phyloP scores from a whole-genome alignment of 1,140 invertebrate species.

The Acromyrmex heyeri region DNA sequence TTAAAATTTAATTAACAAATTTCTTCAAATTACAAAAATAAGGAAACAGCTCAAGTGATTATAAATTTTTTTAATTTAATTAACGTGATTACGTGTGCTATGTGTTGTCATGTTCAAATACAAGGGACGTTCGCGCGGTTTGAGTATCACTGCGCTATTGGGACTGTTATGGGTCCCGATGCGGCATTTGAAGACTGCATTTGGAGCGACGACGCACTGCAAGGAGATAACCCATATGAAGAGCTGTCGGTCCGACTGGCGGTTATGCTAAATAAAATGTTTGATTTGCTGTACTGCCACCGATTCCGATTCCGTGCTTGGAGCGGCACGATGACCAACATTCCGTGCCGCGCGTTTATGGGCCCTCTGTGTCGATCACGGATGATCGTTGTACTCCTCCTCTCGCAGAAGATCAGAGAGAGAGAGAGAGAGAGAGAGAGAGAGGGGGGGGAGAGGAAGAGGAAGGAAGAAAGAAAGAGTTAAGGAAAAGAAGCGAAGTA shows the following conservation, averaged over 20 bases:
- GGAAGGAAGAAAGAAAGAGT: not conserved
- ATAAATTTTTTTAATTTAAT: not conserved
- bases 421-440: not conserved
- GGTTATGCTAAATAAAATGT: conserved; percentile 83
- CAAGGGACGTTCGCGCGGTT: conserved; percentile 51
- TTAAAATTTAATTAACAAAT: not conserved
- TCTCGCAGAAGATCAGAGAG: conserved; percentile 31
- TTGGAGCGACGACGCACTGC: conserved; percentile 82
- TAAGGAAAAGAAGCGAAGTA: conserved; percentile 39
- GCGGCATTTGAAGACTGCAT: conserved; percentile 83
- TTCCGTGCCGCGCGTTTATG: conserved; percentile 72
- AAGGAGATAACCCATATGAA: conserved; percentile 84
- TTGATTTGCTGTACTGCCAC: conserved; percentile 83
- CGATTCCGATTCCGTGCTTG: conserved; percentile 79
- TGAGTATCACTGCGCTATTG: conserved; percentile 82
- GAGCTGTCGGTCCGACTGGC: conserved; percentile 79
- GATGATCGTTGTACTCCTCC: conserved; percentile 51
- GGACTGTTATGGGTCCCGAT: conserved; percentile 67
- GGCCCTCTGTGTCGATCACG: conserved; percentile 71
- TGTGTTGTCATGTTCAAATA: not conserved
- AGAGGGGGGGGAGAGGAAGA: not conserved
- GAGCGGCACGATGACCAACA: conserved; percentile 73
- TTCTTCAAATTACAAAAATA: no score
- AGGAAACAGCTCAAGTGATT: no score
- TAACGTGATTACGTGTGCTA: not conserved